A percentile compares a stretch with the other conserved stretches of the same genome.
Conservation (phyloP, 1,140 invertebrate species). For the Bombus polaris region DNA sequence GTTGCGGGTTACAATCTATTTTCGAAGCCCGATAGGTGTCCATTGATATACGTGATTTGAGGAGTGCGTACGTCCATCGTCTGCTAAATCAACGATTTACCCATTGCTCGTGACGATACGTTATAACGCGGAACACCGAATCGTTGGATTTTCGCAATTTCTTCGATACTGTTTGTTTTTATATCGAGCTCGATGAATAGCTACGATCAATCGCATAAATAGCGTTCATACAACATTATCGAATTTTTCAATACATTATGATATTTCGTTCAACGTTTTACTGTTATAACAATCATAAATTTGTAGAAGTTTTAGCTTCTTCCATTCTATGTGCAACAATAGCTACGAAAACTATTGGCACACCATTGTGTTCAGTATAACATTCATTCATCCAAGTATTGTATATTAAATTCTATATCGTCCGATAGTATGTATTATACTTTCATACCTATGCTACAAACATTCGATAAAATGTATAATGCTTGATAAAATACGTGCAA, state of each 20-base stretch:
- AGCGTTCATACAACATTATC: too few species aligned
- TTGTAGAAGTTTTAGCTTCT: background rate
- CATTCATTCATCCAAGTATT: too few species aligned
- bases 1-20: slow-evolving; percentile 55
- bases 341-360: too few species aligned
- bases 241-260: background rate
- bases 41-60: slow-evolving; percentile 53
- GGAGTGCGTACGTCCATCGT: slow-evolving; percentile 20
- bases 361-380: too few species aligned
- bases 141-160: background rate
- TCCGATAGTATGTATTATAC: background rate
- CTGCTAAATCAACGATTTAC: slow-evolving; percentile 12
- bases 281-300: background rate
- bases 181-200: background rate
- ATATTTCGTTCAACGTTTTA: background rate
- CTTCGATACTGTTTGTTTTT: background rate
- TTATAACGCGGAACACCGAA: background rate
- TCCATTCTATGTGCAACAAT: too few species aligned
- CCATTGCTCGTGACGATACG: too few species aligned
- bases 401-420: background rate
- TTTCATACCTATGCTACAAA: too few species aligned
- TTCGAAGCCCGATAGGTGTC: slow-evolving; percentile 40
- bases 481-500: too few species aligned
- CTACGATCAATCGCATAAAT: background rate
- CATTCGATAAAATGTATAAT: too few species aligned